Evolutionary conservation across 2,113 vertebrate genomes (phyloP), one percentile per base, ranked within the genome.

Genomic region (Plotosus lineatus): DNA sequence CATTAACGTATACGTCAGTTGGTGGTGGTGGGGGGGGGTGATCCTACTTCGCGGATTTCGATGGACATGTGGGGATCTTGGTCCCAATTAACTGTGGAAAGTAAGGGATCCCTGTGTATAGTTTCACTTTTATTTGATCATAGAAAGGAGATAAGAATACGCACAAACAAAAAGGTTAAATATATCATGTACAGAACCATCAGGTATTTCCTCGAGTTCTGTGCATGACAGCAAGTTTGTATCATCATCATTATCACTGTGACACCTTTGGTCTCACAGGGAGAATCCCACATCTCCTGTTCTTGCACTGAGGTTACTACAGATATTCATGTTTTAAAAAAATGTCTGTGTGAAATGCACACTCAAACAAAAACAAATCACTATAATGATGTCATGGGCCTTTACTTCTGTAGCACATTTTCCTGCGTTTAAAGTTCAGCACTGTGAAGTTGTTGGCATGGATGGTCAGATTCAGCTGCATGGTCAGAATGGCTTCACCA

Each of bases 341-440:
- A n/a, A n/a, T 36, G 21, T 74, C 6, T 53, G 23, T 9, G 15
- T 23, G 8, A 28, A 51, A 48, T 58, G 26, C 60, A 44, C 21
- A 31, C 56, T 81, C 7, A 7, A 5, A 55, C 28, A 48, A 71
- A 82, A 42, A 46, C 5, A 44, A 53, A 66, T n/a, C 68, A 17
- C 28, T 40, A 68, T 0, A 8, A 44, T 26, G 55, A 10, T 33
- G 31, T 66, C 51, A 33, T 8, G 36, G 69, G 38, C 42, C 94
- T 95, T n/a, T 95, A 99, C 98, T 95, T 93, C 94, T 96, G 88
- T 96, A 96, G 92, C 98, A 99, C 95, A 98, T 97, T 98, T 99
- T 99, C 96, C 98, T 98, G 86, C 98, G 94, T 91, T 98, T 99
- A 93, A 99, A 99, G 92, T 98, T 98, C 83, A 99, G 94, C 85